These are phyloP conservation scores for Chrysomela aeneicollis DNA, from an alignment of 2,888 invertebrate genomes.

Conservation along the genomic window DNA sequence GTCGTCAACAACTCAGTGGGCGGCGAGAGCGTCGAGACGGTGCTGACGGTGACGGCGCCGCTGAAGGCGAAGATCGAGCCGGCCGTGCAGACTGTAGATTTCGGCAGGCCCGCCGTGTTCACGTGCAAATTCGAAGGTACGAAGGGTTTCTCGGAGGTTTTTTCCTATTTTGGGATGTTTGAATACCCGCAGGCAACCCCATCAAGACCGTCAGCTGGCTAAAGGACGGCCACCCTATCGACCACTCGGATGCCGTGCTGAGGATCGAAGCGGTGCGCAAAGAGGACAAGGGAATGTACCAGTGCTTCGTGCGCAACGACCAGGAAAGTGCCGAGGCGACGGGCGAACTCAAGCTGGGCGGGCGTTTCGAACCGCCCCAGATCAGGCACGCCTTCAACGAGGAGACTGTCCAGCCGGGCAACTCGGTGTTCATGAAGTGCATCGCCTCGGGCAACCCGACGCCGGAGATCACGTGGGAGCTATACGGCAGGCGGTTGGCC, in stretches of 20 bases:
- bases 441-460: constrained; percentile 94
- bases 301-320: constrained; percentile 92
- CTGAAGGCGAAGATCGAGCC: constrained; percentile 89
- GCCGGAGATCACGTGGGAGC: constrained; percentile 92
- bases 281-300: constrained; percentile 97
- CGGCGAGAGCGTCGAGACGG: constrained; percentile 91
- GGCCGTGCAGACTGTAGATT: constrained; percentile 87
- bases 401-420: constrained; percentile 89
- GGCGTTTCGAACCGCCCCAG: constrained; percentile 90
- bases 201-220: constrained; percentile 91
- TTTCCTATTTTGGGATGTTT: too few relatives aligned
- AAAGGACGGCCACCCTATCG: constrained; percentile 88
- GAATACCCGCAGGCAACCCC: constrained; percentile 78
- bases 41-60: constrained; percentile 91
- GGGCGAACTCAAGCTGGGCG: constrained; percentile 91
- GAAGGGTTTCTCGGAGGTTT: too few relatives aligned
- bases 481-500: constrained; percentile 84
- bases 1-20: constrained; percentile 95
- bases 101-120: constrained; percentile 90
- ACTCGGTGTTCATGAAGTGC: constrained; percentile 88
- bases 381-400: constrained; percentile 88
- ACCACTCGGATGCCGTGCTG: constrained; percentile 81
- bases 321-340: constrained; percentile 93
- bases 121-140: constrained; percentile 86
- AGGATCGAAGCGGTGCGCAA: constrained; percentile 90